Evolutionary conservation across 2,797 vertebrate genomes (phyloP).

Genomic region (Propithecus perrieri): DNA sequence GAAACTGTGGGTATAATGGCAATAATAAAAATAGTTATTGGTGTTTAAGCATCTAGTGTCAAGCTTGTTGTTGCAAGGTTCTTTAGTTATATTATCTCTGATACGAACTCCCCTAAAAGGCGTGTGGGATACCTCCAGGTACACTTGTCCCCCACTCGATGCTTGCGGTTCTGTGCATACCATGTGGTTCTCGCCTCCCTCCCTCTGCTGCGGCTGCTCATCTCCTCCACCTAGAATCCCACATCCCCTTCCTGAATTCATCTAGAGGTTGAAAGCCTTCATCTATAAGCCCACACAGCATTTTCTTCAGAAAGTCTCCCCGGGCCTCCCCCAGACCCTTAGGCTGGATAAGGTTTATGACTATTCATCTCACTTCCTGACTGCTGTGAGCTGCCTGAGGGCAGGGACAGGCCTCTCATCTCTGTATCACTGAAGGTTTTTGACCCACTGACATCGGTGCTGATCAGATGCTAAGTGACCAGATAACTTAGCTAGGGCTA

Average conservation of each 20-base stretch:
- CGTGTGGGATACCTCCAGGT: neutral
- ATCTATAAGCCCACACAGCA: neutral
- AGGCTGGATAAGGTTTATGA: neutral
- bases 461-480: neutral
- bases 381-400: neutral
- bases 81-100: neutral
- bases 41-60: neutral
- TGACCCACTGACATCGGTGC: neutral
- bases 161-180: neutral
- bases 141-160: accelerated
- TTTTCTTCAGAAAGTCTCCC: neutral
- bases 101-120: neutral
- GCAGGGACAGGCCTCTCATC: neutral
- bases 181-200: neutral
- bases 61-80: too few species aligned
- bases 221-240: neutral
- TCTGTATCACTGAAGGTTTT: neutral
- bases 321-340: accelerated
- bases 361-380: neutral
- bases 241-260: constrained; percentile 12
- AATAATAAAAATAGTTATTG: neutral
- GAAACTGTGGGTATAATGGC: neutral
- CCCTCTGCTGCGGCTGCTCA: neutral
- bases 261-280: neutral
- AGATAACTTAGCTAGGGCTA: neutral